Evolutionary conservation across 1,140 invertebrate genomes (phyloP).

Genomic region (Drosophila sp.): DNA sequence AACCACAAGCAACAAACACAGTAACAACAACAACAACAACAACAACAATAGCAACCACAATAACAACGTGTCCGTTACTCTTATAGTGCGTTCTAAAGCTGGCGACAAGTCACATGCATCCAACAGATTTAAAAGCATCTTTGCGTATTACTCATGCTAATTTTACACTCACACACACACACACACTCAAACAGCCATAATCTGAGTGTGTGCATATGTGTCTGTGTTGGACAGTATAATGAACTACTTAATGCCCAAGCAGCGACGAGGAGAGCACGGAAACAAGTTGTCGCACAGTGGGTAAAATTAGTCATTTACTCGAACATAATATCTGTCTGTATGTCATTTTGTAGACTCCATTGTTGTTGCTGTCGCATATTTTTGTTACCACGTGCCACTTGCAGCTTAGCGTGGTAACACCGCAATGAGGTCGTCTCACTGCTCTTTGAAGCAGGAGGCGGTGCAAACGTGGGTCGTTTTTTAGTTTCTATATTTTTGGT

Average conservation of each 20-base stretch:
- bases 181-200: conserved; percentile 2
- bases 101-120: conserved; percentile 43
- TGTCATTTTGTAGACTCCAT: background rate
- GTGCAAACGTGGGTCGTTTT: conserved; percentile 30
- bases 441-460: conserved; percentile 24
- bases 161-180: conserved; percentile 52
- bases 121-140: conserved; percentile 47
- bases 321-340: background rate
- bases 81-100: conserved; percentile 39
- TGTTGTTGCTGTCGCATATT: conserved; percentile 14
- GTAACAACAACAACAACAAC: conserved; percentile 10
- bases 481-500: background rate
- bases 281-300: conserved; percentile 60
- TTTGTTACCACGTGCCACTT: conserved; percentile 60
- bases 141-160: conserved; percentile 78
- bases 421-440: conserved; percentile 39
- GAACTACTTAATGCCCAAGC: conserved; percentile 68
- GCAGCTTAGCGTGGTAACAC: conserved; percentile 50
- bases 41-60: conserved; percentile 12
- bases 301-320: conserved; percentile 13
- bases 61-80: conserved; percentile 55
- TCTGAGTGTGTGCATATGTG: background rate
- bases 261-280: conserved; percentile 28
- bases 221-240: conserved; percentile 62
- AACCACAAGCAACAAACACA: conserved; percentile 16